Evolutionary conservation across 2,797 vertebrate genomes (phyloP).

Genomic region (Gymnothorax javanicus): DNA sequence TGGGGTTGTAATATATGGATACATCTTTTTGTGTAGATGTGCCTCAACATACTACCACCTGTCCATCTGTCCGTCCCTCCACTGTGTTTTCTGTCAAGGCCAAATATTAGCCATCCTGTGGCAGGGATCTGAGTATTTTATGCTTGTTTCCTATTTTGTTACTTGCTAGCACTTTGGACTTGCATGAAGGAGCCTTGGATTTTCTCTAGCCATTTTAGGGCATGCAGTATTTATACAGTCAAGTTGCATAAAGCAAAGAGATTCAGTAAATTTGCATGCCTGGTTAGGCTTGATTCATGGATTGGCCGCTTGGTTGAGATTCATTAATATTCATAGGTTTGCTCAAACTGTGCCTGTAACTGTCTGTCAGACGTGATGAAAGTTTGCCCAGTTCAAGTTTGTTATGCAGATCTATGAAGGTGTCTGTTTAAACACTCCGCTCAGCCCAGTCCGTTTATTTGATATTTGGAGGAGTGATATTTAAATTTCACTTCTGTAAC

Average conservation of each 20-base stretch:
- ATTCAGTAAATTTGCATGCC: background rate
- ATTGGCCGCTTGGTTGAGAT: too few species aligned
- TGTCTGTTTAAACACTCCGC: background rate
- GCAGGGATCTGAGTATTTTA: too few species aligned
- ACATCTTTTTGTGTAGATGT: too few species aligned
- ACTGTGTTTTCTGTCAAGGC: too few species aligned
- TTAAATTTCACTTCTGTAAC: background rate
- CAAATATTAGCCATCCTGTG: too few species aligned
- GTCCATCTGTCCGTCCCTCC: too few species aligned
- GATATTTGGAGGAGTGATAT: background rate
- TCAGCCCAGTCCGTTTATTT: background rate
- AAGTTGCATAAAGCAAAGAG: background rate
- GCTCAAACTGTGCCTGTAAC: background rate
- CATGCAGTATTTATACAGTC: background rate
- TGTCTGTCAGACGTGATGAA: background rate
- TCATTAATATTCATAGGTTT: background rate
- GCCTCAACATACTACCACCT: too few species aligned
- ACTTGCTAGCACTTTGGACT: too few species aligned
- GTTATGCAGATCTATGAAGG: background rate
- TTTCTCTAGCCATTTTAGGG: background rate
- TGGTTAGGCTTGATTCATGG: background rate
- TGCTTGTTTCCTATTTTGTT: too few species aligned
- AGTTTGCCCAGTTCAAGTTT: background rate
- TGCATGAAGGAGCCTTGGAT: too few species aligned
- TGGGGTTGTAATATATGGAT: too few species aligned